phyloP scores from a whole-genome alignment of 2,797 vertebrate genomes.

The Dromococcyx pavoninus region DNA sequence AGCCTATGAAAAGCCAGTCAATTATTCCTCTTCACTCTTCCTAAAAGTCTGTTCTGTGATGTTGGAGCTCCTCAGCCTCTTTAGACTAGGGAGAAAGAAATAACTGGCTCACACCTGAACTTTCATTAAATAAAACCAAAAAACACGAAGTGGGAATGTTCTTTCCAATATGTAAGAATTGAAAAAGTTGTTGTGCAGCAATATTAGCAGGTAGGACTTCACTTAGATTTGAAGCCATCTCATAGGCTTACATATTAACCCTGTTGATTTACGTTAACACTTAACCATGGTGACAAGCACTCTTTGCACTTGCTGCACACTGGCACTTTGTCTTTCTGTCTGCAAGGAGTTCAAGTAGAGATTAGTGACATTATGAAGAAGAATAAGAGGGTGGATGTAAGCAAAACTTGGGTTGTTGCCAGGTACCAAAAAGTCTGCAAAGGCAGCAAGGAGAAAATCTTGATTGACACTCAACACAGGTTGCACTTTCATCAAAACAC shows the following conservation, averaged over 20 bases:
- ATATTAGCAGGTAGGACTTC: background rate
- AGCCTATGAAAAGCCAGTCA: background rate
- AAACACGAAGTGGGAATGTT: background rate
- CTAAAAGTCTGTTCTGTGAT: background rate
- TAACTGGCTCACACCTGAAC: background rate
- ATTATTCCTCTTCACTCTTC: background rate
- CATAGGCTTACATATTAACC: constrained; percentile 69
- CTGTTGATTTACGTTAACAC: constrained; percentile 42
- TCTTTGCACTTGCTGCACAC: constrained; percentile 39
- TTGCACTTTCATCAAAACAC: background rate
- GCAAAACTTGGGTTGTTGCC: constrained; percentile 28
- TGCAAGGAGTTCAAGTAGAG: constrained; percentile 43
- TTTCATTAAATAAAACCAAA: background rate
- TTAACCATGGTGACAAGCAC: constrained; percentile 41
- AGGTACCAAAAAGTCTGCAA: constrained; percentile 5
- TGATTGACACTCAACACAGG: background rate
- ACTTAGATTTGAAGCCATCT: background rate
- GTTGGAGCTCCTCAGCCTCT: background rate
- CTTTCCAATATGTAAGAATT: background rate
- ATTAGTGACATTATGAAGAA: constrained; percentile 62
- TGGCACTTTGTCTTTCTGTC: constrained; percentile 51
- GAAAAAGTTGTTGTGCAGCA: background rate
- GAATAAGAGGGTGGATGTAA: constrained; percentile 1
- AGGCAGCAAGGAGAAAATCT: constrained; percentile 32
- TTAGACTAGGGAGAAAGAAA: background rate